Base-by-base conservation (phyloP, 2,113 vertebrate genomes). In the Dicaeum eximium region DNA sequence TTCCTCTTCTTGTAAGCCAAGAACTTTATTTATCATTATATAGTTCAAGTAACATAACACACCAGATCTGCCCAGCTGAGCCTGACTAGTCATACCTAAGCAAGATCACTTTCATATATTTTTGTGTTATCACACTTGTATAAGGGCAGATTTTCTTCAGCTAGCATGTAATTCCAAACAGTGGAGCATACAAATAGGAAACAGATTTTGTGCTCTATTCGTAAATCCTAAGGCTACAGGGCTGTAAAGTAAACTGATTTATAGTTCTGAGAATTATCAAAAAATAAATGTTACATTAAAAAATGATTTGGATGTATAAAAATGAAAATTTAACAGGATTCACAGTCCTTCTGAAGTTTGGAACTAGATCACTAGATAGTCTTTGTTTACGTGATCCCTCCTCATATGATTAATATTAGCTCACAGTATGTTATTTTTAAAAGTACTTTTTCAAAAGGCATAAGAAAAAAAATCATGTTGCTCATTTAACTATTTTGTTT, bases 181-280 rank as follows among this genome's bases (percentile, higher is more conserved):
- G 94, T 96, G 97, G 97, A 97, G 54, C 79, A 86, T 80, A 86
- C 66, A 96, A 97, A 88, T 97, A 95, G 13, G 67, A 97, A 97
- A 88, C 94, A 97, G 66, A 78, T 71, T 89, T 96, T 95, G 38
- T 81, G 74, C 56, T 90, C 83, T 70, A 94, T 93, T 97, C 91
- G 54, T 93, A 96, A 97, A 96, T 93, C 62, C 81, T 91, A 84
- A 64, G 86, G 78, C 37, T 86, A 80, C 56, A 86, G 53, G 67
- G 54, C 27, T 92, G 60, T 64, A 97, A 97, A 95, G 28, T 86
- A 90, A 97, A 92, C 45, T 88, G 95, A 97, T 92, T 97, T 96
- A 84, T 90, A 67, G 75, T 92, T 91, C 47, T 80, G 77, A 95
- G 54, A 51, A 89, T 66, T 95, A 77, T 80, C 56, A 95, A 96